Percentiles rank a stretch among this genome's conserved stretches.
Evolutionary conservation across 2,888 invertebrate species (phyloP).

Genomic region (Drosophila longiperda): DNA sequence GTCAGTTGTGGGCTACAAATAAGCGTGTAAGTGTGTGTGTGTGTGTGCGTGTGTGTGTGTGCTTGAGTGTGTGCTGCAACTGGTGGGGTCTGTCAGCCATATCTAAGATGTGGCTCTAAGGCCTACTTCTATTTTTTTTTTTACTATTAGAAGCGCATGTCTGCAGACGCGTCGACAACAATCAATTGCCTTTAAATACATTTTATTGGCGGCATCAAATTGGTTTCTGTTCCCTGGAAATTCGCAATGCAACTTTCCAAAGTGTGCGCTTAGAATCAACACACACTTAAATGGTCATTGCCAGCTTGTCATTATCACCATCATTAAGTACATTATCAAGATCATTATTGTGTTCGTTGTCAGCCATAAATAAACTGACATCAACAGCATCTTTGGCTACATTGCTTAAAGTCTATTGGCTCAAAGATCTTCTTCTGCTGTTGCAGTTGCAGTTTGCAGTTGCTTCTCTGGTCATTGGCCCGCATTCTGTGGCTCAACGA

Average conservation of each 20-base stretch:
- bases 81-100: conserved; percentile 51
- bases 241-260: conserved; percentile 75
- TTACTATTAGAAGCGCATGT: conserved; percentile 74
- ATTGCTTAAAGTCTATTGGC: conserved; percentile 15
- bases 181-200: conserved; percentile 78
- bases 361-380: conserved; percentile 71
- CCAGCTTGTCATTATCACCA: conserved; percentile 30
- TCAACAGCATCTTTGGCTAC: conserved; percentile 20
- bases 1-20: conserved; percentile 67
- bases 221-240: conserved; percentile 75
- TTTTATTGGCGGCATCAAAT: conserved; percentile 81
- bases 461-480: conserved; percentile 62
- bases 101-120: conserved; percentile 31
- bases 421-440: conserved; percentile 2
- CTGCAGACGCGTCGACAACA: conserved; percentile 68
- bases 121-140: conserved; percentile 37
- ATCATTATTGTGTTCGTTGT: conserved; percentile 43
- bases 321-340: conserved; percentile 30
- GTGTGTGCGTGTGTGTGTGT: conserved; percentile 18
- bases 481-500: conserved; percentile 63
- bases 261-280: conserved; percentile 62
- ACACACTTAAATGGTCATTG: conserved; percentile 68
- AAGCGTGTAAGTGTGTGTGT: conserved; percentile 16
- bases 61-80: conserved; percentile 47
- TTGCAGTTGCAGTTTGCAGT: neutral